These are phyloP conservation scores for Sarotherodon lohbergeri DNA, from an alignment of 2,113 vertebrate species.

Conservation along the genomic window DNA sequence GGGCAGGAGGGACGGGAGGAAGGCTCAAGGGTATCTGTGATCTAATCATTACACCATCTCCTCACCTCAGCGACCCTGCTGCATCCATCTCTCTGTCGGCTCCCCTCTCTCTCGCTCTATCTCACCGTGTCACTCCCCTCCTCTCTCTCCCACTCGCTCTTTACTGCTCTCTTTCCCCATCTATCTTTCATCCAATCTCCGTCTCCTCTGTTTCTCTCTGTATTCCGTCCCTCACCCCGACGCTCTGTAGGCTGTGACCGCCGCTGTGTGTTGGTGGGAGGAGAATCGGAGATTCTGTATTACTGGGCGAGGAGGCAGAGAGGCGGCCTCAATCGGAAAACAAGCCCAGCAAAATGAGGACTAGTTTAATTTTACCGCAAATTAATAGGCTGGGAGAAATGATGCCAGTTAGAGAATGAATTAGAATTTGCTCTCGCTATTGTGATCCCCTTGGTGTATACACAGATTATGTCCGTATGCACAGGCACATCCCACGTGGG, in stretches of 20 bases:
- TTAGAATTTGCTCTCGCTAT: neutral
- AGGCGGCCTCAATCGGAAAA: neutral
- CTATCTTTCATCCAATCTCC: slow-evolving; percentile 48
- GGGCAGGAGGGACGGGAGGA: neutral
- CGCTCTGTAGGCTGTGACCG: slow-evolving; percentile 4
- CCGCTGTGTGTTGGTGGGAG: neutral
- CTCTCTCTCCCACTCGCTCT: neutral
- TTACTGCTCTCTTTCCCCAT: slow-evolving; percentile 11
- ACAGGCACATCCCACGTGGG: neutral
- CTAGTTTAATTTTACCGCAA: neutral
- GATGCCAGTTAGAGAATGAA: neutral
- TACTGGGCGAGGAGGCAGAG: neutral
- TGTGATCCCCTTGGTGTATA: neutral
- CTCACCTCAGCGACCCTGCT: slow-evolving; percentile 58
- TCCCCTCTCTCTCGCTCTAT: slow-evolving; percentile 19
- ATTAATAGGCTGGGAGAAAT: neutral
- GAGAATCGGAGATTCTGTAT: neutral
- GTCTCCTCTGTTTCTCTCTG: slow-evolving; percentile 22
- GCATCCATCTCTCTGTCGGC: slow-evolving; percentile 63
- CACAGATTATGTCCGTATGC: neutral
- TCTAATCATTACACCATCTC: slow-evolving; percentile 72
- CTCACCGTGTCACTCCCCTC: slow-evolving; percentile 34
- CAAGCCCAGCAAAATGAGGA: neutral
- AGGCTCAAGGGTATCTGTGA: slow-evolving; percentile 69
- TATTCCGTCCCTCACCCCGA: slow-evolving; percentile 7